phyloP scores from a whole-genome alignment of 2,113 vertebrate species.

The Rousettus leschenaultii region DNA sequence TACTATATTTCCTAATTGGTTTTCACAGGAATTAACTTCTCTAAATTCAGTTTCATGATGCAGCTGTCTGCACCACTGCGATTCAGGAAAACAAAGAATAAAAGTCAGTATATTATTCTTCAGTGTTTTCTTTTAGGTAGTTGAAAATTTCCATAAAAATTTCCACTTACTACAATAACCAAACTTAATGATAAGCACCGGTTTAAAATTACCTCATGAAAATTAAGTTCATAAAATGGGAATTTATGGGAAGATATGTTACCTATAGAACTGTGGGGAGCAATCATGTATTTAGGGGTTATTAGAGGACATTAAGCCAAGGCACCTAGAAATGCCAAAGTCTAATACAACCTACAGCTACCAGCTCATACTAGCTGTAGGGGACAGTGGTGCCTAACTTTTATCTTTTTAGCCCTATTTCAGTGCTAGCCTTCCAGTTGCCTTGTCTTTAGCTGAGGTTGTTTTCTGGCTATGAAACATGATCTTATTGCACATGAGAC shows the following conservation, averaged over 20 bases:
- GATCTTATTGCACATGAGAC: background rate
- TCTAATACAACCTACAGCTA: background rate
- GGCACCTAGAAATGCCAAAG: background rate
- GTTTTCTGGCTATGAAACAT: background rate
- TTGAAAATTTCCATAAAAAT: background rate
- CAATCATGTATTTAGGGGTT: background rate
- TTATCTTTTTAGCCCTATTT: background rate
- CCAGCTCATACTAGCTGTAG: accelerated
- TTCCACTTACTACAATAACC: background rate
- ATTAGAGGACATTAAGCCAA: background rate
- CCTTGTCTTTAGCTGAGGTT: background rate
- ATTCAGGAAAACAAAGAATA: background rate
- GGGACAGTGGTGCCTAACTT: accelerated
- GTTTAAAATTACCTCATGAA: background rate
- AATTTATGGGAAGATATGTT: background rate
- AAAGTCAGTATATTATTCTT: background rate
- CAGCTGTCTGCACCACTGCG: background rate
- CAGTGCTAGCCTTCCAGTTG: background rate
- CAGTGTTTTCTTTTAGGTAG: background rate
- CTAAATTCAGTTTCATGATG: too few species aligned
- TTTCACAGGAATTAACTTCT: conserved; percentile 24
- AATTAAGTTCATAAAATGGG: background rate
- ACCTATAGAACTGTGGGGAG: background rate
- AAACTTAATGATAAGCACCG: background rate
- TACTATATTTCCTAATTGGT: conserved; percentile 57